phyloP scores from a whole-genome alignment of 2,113 vertebrate species.

The Eudyptes chrysolophus region DNA sequence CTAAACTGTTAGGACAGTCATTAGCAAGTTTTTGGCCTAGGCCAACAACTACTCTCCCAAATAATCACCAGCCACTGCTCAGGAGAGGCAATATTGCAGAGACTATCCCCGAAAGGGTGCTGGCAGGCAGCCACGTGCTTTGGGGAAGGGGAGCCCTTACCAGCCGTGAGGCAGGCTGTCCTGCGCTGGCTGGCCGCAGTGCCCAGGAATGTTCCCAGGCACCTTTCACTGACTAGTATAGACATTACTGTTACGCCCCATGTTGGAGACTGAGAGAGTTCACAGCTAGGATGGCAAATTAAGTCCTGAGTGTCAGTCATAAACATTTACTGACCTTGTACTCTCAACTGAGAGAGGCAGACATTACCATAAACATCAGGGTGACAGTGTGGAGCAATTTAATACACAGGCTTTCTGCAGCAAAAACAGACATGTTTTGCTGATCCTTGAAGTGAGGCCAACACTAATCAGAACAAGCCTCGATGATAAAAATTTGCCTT shows the following conservation, averaged over 20 bases:
- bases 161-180: background rate
- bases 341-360: background rate
- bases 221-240: fast-evolving
- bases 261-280: background rate
- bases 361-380: background rate
- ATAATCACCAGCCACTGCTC: background rate
- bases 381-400: background rate
- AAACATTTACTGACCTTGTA: background rate
- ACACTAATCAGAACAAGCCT: background rate
- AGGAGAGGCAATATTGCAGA: background rate
- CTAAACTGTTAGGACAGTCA: background rate
- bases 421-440: background rate
- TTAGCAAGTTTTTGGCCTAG: background rate
- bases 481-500: background rate
- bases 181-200: background rate
- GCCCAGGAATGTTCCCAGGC: background rate
- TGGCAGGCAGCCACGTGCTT: background rate
- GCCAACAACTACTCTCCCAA: background rate
- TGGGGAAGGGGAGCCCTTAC: background rate
- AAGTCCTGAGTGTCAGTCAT: background rate
- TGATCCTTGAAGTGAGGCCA: background rate
- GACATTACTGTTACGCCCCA: background rate
- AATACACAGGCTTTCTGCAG: background rate
- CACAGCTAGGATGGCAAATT: background rate
- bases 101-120: fast-evolving